A percentile compares a stretch with the other conserved stretches of the same genome.
phyloP scores from a whole-genome alignment of 2,113 vertebrate species.

The Anhinga rufa region DNA sequence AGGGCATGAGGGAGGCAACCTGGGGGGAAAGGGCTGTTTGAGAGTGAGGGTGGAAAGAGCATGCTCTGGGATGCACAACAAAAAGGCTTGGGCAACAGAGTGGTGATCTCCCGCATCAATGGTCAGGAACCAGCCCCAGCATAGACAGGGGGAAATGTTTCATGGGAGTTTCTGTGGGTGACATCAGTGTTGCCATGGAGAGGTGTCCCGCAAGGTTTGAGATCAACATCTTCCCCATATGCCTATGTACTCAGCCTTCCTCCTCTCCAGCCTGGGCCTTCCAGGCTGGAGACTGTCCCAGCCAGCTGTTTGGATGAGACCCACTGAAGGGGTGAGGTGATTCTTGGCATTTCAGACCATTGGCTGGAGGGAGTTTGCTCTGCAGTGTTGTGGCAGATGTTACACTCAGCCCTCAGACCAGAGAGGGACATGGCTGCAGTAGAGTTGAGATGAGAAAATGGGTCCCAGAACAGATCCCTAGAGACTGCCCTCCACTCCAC shows the following conservation, averaged over 20 bases:
- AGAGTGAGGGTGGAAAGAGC: neutral
- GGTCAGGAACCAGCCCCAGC: neutral
- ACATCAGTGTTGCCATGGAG: neutral
- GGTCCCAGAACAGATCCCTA: neutral
- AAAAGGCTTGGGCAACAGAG: neutral
- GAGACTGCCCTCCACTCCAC: neutral
- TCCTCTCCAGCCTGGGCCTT: neutral
- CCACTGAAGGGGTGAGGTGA: neutral
- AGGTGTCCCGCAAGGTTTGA: neutral
- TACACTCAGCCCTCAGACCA: neutral
- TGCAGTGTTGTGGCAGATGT: neutral
- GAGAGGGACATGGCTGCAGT: neutral
- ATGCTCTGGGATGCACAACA: neutral
- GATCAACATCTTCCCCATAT: neutral
- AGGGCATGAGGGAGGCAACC: neutral
- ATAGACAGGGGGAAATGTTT: fast-evolving
- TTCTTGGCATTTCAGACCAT: neutral
- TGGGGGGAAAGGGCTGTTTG: neutral
- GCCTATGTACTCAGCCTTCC: neutral
- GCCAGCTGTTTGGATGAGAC: neutral
- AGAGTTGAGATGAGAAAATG: neutral
- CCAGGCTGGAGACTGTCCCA: neutral
- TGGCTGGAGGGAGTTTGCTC: neutral
- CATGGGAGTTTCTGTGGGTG: neutral
- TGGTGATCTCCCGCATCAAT: neutral